A percentile compares a stretch with the other conserved stretches of the same genome.
These are phyloP conservation scores for Coelinius sp. DNA, from an alignment of 2,888 invertebrate species.

Conservation along the genomic window DNA sequence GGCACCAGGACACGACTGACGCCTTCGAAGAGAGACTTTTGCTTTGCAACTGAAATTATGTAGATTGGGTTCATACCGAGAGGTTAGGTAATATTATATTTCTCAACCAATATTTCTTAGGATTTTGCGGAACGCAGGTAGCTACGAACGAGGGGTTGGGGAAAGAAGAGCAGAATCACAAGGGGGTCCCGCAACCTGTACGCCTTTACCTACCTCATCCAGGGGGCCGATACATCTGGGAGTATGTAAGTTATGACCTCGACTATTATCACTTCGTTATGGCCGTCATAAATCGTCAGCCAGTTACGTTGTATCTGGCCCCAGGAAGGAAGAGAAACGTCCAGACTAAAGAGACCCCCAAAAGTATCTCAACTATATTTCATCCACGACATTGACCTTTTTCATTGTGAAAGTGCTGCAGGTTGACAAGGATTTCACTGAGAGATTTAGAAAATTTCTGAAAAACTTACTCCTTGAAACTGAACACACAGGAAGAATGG, in stretches of 20 bases:
- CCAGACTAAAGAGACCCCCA: background rate
- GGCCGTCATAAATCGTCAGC: slow-evolving; percentile 63
- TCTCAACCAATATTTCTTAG: slow-evolving; percentile 43
- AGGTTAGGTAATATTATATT: slow-evolving; percentile 39
- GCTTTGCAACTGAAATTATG: slow-evolving; percentile 29
- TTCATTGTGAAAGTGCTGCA: slow-evolving; percentile 33
- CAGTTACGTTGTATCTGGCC: slow-evolving; percentile 57
- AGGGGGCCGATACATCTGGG: slow-evolving; percentile 49
- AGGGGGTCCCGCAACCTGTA: slow-evolving; percentile 49
- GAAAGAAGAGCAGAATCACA: slow-evolving; percentile 61
- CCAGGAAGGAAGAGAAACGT: slow-evolving; percentile 20
- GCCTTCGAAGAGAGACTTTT: slow-evolving; percentile 16
- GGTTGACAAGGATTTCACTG: slow-evolving; percentile 10
- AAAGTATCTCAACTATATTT: slow-evolving; percentile 21
- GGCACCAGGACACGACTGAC: slow-evolving; percentile 45
- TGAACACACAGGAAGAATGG: background rate
- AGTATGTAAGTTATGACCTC: slow-evolving; percentile 60
- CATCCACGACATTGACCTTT: background rate
- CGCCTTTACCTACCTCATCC: slow-evolving; percentile 52
- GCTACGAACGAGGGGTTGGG: slow-evolving; percentile 50
- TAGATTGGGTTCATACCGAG: slow-evolving; percentile 34
- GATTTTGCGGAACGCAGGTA: slow-evolving; percentile 43
- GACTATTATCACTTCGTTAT: slow-evolving; percentile 69
- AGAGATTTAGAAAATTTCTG: background rate
- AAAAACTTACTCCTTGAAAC: background rate